phyloP scores from a whole-genome alignment of 2,113 vertebrate species.

The Pipa parva region DNA sequence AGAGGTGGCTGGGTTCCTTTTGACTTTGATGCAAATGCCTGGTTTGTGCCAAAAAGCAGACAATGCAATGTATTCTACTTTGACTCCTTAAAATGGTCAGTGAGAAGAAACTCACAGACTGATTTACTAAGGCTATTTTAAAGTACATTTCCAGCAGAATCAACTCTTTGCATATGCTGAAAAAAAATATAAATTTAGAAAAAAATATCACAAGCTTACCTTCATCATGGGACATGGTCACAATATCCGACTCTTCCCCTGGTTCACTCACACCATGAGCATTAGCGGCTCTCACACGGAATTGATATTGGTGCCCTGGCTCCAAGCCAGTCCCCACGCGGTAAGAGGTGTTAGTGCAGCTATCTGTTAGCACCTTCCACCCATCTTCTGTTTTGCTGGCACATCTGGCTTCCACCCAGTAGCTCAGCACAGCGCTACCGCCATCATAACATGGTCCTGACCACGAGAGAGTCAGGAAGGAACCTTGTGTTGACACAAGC shows the following conservation, averaged over 20 bases:
- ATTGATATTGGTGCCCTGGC: slow-evolving; percentile 56
- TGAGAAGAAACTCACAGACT: too few relatives aligned
- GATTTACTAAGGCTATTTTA: too few relatives aligned
- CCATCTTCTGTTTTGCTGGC: slow-evolving; percentile 24
- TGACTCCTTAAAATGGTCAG: too few relatives aligned
- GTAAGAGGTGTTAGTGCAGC: slow-evolving; percentile 62
- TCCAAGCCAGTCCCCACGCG: slow-evolving; percentile 57
- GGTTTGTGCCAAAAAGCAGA: too few relatives aligned
- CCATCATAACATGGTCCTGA: slow-evolving; percentile 68
- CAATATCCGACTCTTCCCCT: slow-evolving; percentile 55
- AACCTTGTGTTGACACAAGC: slow-evolving; percentile 53
- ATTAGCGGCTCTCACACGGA: slow-evolving; percentile 67
- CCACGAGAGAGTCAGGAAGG: slow-evolving; percentile 70
- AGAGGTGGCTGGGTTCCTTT: too few relatives aligned
- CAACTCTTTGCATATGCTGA: too few relatives aligned
- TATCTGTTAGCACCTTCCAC: slow-evolving; percentile 56
- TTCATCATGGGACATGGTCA: slow-evolving; percentile 54
- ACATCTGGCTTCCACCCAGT: slow-evolving; percentile 58
- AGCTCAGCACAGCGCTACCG: slow-evolving; percentile 63
- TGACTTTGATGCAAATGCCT: too few relatives aligned
- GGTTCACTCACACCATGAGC: slow-evolving; percentile 60
- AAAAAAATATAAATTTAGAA: neutral
- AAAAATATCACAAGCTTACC: slow-evolving; percentile 46
- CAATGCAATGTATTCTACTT: too few relatives aligned
- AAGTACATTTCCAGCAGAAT: too few relatives aligned